A percentile compares a stretch with the other conserved stretches of the same genome.
Evolutionary conservation across 2,113 vertebrate genomes (phyloP).

Genomic region (Cepphus grylle): DNA sequence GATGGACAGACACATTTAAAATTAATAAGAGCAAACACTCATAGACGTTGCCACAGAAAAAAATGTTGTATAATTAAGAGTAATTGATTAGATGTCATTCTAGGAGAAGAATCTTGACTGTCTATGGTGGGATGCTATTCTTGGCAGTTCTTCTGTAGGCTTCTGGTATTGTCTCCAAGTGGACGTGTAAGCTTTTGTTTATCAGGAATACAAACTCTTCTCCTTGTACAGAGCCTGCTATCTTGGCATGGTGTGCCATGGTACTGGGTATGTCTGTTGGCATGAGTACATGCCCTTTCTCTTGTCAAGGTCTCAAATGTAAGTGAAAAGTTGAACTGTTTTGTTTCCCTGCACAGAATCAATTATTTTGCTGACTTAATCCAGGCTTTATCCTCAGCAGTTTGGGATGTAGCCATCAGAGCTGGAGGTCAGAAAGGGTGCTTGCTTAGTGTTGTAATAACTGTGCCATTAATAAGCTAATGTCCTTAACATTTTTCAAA

Average conservation of each 20-base stretch:
- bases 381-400: background rate
- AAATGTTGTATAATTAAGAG: background rate
- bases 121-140: background rate
- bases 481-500: background rate
- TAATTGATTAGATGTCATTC: background rate
- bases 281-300: background rate
- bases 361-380: background rate
- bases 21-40: background rate
- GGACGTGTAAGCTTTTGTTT: background rate
- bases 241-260: background rate
- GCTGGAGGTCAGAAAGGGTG: background rate
- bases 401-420: background rate
- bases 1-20: background rate
- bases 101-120: background rate
- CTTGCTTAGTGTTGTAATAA: background rate
- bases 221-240: background rate
- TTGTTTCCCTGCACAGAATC: background rate
- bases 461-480: background rate
- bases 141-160: background rate
- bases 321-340: background rate
- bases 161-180: background rate
- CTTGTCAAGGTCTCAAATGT: background rate
- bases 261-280: background rate
- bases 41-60: accelerated
- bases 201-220: background rate